Base-by-base conservation (phyloP, 2,797 vertebrate species). In the Steatocranus sp. region DNA sequence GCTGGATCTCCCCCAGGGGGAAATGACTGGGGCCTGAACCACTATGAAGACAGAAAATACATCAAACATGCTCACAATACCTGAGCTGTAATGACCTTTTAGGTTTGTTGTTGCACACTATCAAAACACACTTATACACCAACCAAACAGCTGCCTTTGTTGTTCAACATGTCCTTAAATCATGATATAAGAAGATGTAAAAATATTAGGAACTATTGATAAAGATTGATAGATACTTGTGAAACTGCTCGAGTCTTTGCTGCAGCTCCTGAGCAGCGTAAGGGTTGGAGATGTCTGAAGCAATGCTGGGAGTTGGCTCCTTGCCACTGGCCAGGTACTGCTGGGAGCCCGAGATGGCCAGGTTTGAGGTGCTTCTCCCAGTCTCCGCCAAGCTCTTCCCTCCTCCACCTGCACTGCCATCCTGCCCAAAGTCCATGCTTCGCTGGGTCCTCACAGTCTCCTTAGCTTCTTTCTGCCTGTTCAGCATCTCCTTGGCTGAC, bases 241-340 rank as follows among this genome's bases (percentile, higher is more conserved):
- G 93, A 74, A 99, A 96, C 83, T 97, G 97, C 2, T 96, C 95
- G 4, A 99, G 94, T 34, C 98, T 92, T 81, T 97, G 96, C 80
- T 98, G 97, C 41, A 99, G 96, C 92, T 99, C 99, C 94, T 98
- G 98, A 0, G 97, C 96, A 66, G 98, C 97, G 2, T 96, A 97
- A 7, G 98, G 97, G 92, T 98, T 96, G 2, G 99, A 99, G 78
- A 99, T 95, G 90, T 99, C 99, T 0, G 99, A 99, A 4, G 99
- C 98, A 30, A 99, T 99, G 95, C 98, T 99, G n/a, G 98, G 98
- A 1, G 98, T 99, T 3, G 98, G 96, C 82, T 99, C 98, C 90
- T 99, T 99, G 78, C 51, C 91, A 30, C 91, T 87, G 0, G 96
- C 95, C 27, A 97, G 88, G 82, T 97, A 95, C 88, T 96, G 96